These are phyloP conservation scores for Empis livida DNA, from an alignment of 2,888 invertebrate species.

Conservation along the genomic window DNA sequence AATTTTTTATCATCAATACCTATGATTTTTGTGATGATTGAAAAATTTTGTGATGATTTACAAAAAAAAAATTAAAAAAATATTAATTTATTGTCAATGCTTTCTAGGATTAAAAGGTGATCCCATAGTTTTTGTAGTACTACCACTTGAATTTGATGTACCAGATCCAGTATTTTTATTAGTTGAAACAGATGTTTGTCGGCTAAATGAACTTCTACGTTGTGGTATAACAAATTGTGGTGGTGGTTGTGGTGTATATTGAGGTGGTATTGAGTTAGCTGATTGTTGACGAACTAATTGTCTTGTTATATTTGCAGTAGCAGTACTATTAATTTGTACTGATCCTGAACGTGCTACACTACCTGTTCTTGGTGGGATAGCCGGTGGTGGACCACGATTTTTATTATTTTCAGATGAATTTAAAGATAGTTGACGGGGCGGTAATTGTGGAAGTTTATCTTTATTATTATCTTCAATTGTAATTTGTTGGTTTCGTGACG, in stretches of 20 bases:
- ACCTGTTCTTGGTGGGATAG: constrained; percentile 33
- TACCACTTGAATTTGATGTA: no score
- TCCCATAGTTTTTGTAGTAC: no score
- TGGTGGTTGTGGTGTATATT: constrained; percentile 33
- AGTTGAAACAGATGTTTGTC: not conserved
- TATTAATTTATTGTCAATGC: no score
- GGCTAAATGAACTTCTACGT: constrained; percentile 20
- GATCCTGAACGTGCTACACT: constrained; percentile 29
- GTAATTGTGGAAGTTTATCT: constrained; percentile 25
- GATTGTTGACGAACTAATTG: constrained; percentile 30
- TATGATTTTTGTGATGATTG: no score
- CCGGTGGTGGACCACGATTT: constrained; percentile 29
- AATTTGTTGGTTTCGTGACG: constrained; percentile 11
- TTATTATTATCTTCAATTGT: constrained; percentile 7
- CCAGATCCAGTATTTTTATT: no score
- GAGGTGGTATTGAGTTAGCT: constrained; percentile 33
- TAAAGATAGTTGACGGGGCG: constrained; percentile 32
- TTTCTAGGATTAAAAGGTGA: no score
- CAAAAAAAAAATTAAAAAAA: no score
- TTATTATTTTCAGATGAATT: constrained; percentile 21
- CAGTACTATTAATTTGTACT: constrained; percentile 21
- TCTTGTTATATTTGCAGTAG: constrained; percentile 15
- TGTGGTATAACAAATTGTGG: constrained; percentile 35
- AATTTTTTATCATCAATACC: no score
- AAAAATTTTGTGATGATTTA: no score